phyloP scores from a whole-genome alignment of 2,113 vertebrate genomes.

The Elaphurus davidianus region DNA sequence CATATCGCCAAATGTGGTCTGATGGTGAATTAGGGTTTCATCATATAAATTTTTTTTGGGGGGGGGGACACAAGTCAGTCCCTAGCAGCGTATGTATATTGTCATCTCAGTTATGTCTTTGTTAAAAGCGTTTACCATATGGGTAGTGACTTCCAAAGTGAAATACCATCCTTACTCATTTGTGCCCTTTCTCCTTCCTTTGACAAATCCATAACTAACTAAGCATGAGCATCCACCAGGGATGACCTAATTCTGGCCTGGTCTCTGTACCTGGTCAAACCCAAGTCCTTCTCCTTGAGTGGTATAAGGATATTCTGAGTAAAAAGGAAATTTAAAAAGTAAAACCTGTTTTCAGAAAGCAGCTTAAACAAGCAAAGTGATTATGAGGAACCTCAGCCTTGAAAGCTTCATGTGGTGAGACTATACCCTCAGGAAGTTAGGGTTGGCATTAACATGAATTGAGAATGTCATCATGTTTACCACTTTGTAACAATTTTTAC shows the following conservation, averaged over 20 bases:
- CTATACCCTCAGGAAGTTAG: not conserved
- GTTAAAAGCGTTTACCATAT: constrained; percentile 4
- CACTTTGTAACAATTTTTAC: not conserved
- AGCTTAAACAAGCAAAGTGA: constrained; percentile 26
- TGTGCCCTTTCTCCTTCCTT: not conserved
- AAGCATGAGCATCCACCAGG: not conserved
- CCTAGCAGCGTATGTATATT: not conserved
- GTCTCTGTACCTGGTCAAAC: not conserved
- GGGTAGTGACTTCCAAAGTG: not conserved
- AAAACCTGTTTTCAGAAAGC: constrained; percentile 45
- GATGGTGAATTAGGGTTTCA: not conserved
- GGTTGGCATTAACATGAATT: not conserved
- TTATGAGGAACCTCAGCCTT: not conserved
- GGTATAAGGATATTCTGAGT: not conserved
- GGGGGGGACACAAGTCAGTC: not conserved
- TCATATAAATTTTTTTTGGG: not conserved
- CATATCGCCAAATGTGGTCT: not conserved
- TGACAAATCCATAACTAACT: not conserved
- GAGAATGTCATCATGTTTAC: not conserved
- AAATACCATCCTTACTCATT: not conserved
- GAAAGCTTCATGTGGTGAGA: not conserved
- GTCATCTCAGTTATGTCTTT: not conserved
- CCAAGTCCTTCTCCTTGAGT: not conserved
- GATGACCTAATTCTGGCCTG: not conserved
- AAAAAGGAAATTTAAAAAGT: not conserved